A percentile compares a stretch with the other conserved stretches of the same genome.
These are phyloP conservation scores for Acanthoscelides obtectus DNA, from an alignment of 2,888 invertebrate species.

Conservation along the genomic window DNA sequence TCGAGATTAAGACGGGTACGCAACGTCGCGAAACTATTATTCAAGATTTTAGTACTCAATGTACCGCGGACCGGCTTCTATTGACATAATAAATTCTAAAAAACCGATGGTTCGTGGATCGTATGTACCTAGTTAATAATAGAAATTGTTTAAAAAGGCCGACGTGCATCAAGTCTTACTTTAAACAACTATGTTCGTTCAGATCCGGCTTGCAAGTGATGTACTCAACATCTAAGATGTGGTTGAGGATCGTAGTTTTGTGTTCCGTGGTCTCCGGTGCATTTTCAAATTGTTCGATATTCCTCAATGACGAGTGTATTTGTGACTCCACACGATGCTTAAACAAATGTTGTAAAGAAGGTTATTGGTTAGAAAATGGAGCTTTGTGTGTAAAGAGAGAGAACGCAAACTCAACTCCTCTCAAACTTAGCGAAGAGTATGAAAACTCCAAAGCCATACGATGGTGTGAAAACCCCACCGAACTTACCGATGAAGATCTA, in stretches of 20 bases:
- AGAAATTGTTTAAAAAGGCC: neutral
- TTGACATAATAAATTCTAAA: neutral
- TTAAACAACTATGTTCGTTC: neutral
- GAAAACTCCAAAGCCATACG: neutral
- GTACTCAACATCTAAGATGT: neutral
- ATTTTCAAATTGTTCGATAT: neutral
- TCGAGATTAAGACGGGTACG: neutral
- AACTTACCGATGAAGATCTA: neutral
- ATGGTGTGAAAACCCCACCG: neutral
- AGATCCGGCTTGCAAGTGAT: neutral
- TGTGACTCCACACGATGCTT: neutral
- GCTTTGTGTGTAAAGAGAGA: neutral
- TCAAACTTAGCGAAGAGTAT: neutral
- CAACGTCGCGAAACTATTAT: neutral
- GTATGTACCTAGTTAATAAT: neutral
- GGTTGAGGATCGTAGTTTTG: neutral
- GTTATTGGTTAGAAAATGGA: neutral
- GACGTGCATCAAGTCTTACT: neutral
- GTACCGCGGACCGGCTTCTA: neutral
- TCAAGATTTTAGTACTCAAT: neutral
- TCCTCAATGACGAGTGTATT: neutral
- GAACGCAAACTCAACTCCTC: neutral
- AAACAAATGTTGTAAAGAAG: neutral
- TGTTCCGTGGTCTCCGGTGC: neutral
- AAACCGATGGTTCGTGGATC: neutral